Base-by-base conservation (phyloP, 37 sponge, comb jelly and placozoan genomes). In the Oscarella lobularis region DNA sequence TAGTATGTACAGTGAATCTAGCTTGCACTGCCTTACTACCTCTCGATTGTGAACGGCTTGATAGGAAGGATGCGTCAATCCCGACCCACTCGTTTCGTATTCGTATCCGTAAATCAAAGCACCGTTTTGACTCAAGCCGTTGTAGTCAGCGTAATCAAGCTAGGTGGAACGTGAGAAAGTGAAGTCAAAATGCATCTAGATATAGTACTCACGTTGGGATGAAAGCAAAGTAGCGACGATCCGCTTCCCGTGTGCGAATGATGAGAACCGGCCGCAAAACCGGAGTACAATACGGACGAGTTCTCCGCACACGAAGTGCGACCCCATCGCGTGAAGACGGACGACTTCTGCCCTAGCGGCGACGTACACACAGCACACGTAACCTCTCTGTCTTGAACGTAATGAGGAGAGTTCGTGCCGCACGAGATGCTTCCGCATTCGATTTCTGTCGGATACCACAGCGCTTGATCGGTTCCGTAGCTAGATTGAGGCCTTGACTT, bases 371-470 rank as follows among this genome's bases (percentile, higher is more conserved):
- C 60, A 48, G 20, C 20, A 48, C 60, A 48, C 20, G 60, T 20
- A 48, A 48, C 20, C 60, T 48, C 60, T 27, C 60, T 9, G 20
- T 48, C 20, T 48, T 48, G 60, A 48, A 48, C 60, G 20, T 48
- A 48, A 48, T 48, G 20, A 48, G 60, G 60, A 48, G 60, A 48
- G 60, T 48, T 48, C 14, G 14, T 48, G 9, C 60, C 60, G 20
- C 60, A 48, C 9, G 60, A 48, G 60, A 48, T 48, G 60, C 60
- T 48, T 20, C 60, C 60, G 20, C 60, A 48, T 48, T 48, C 60
- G 20, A 48, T 48, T 48, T 48, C 60, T 20, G 20, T 20, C 9
- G 60, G 60, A 20, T 48, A 48, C 9, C 9, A 20, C 14, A 27
- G 14, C 9, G 60, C 60, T 48, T 48, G 60, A 20, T 20, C 20